Conservation (phyloP, 2,797 vertebrate genomes). For the Gallirallus australis region DNA sequence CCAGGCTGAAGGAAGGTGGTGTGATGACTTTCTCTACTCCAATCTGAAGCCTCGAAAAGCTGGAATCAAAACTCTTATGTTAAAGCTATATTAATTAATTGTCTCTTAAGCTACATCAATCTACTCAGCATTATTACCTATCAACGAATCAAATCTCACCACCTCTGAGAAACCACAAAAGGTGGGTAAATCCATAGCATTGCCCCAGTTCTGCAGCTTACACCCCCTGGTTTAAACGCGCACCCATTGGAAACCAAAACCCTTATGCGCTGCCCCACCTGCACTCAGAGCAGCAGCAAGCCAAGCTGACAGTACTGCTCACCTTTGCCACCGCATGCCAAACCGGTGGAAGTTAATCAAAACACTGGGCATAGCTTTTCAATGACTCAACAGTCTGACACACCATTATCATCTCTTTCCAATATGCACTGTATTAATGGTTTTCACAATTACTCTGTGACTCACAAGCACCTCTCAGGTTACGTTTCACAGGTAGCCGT, state of each 20-base stretch:
- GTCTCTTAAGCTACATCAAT: too few species aligned
- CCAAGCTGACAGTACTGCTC: neutral
- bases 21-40: neutral
- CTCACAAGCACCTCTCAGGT: neutral
- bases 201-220: neutral
- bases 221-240: neutral
- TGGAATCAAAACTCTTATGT: too few species aligned
- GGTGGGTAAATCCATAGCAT: rapidly evolving
- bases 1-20: neutral
- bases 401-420: constrained; percentile 11
- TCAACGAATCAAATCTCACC: neutral
- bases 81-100: too few species aligned
- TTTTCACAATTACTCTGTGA: constrained; percentile 42
- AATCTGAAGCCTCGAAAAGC: neutral
- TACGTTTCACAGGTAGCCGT: neutral
- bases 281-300: neutral
- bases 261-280: neutral
- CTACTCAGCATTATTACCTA: too few species aligned
- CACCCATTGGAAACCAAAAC: neutral
- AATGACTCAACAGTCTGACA: constrained; percentile 40
- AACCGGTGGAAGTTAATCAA: constrained; percentile 24
- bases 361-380: constrained; percentile 11
- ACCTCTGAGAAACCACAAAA: neutral
- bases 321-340: neutral
- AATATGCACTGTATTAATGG: neutral